These are phyloP conservation scores for Charaxes varanes DNA, from an alignment of 1,140 invertebrate species.

Conservation along the genomic window DNA sequence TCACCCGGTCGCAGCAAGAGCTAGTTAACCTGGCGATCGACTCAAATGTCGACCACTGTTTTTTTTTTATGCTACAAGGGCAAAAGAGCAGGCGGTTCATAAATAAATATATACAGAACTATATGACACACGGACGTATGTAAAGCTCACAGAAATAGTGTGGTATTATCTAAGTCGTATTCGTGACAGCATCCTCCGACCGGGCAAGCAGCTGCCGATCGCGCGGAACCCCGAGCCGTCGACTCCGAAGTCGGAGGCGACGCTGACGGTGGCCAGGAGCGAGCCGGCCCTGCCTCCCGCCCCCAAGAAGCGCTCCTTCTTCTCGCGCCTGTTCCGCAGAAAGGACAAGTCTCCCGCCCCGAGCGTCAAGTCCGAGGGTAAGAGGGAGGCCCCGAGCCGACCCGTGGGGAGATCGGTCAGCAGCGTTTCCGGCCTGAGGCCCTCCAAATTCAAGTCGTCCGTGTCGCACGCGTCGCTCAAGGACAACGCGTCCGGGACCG, in stretches of 20 bases:
- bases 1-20: too few species aligned
- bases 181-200: slow-evolving; percentile 56
- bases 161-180: too few species aligned
- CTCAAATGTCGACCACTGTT: too few species aligned
- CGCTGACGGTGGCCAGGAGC: slow-evolving; percentile 39
- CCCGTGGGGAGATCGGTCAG: slow-evolving; percentile 74
- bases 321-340: slow-evolving; percentile 61
- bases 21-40: too few species aligned
- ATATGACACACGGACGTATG: too few species aligned
- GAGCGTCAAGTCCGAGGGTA: slow-evolving; percentile 48
- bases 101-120: too few species aligned
- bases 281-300: slow-evolving; percentile 56
- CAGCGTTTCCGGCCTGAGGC: slow-evolving; percentile 74
- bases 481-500: slow-evolving; percentile 52
- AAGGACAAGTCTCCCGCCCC: slow-evolving; percentile 64
- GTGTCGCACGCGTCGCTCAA: slow-evolving; percentile 62
- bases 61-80: too few species aligned
- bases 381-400: slow-evolving; percentile 38
- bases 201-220: slow-evolving; percentile 44
- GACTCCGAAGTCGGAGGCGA: slow-evolving; percentile 10
- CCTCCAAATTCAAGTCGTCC: slow-evolving; percentile 53
- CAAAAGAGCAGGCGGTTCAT: too few species aligned
- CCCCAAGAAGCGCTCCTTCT: slow-evolving; percentile 66
- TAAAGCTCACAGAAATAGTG: too few species aligned
- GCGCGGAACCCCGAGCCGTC: slow-evolving; percentile 34